phyloP scores from a whole-genome alignment of 2,888 invertebrate genomes.

The Exephanes ischioxanthus region DNA sequence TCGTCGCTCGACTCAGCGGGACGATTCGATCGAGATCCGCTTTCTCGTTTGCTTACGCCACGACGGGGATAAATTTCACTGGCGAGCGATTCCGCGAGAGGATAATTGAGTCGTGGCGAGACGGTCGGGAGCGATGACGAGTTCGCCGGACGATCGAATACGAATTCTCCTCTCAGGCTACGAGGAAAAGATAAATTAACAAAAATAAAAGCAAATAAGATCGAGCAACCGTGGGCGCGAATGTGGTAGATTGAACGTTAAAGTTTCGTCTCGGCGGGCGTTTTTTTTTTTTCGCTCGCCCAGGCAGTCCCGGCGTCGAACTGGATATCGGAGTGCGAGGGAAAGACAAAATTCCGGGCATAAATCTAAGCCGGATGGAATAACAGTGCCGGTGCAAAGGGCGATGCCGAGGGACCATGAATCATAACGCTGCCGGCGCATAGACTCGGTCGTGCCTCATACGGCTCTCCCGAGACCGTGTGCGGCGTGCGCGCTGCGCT shows the following conservation, averaged over 20 bases:
- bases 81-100: constrained; percentile 12
- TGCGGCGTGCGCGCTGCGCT: constrained; percentile 13
- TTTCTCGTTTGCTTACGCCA: constrained; percentile 11
- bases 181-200: not conserved
- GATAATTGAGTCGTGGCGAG: constrained; percentile 59
- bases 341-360: constrained; percentile 69
- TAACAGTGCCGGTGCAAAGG: constrained; percentile 69
- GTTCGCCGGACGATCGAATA: constrained; percentile 27
- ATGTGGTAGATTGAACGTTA: constrained; percentile 61
- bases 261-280: constrained; percentile 50
- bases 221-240: constrained; percentile 34
- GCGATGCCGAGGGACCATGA: constrained; percentile 68
- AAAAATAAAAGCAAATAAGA: not conserved
- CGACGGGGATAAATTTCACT: constrained; percentile 50
- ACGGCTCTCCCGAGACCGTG: constrained; percentile 12
- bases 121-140: constrained; percentile 50
- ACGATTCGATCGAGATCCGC: constrained; percentile 23
- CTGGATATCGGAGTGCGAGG: constrained; percentile 25
- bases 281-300: constrained; percentile 24
- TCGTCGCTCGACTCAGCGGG: not conserved
- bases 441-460: constrained; percentile 68
- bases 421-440: constrained; percentile 64
- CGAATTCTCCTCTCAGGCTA: not conserved
- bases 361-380: constrained; percentile 68
- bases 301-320: constrained; percentile 5